A percentile compares a stretch with the other conserved stretches of the same genome.
phyloP scores from a whole-genome alignment of 2,797 vertebrate genomes.

The Pseudochirops corinnae region DNA sequence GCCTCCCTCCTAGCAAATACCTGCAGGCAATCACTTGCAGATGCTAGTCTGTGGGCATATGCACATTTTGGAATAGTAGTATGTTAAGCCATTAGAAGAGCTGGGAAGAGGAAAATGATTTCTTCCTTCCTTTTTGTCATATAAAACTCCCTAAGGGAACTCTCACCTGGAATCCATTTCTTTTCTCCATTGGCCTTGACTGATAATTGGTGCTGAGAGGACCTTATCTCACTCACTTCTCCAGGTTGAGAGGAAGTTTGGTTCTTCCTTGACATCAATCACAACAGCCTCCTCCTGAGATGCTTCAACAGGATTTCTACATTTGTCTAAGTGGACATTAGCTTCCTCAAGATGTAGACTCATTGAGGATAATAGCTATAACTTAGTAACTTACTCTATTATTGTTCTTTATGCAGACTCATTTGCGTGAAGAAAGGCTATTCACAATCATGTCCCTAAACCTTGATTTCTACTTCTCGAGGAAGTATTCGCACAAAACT shows the following conservation, averaged over 20 bases:
- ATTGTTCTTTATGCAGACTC: not conserved
- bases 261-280: slow-evolving; percentile 53
- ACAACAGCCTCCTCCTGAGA: slow-evolving; percentile 18
- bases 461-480: not conserved
- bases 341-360: slow-evolving; percentile 44
- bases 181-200: slow-evolving; percentile 49
- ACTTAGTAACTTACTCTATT: not conserved
- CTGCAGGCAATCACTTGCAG: slow-evolving; percentile 74
- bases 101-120: slow-evolving; percentile 81
- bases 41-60: slow-evolving; percentile 67
- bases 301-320: not conserved
- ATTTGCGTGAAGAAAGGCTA: not conserved
- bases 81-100: slow-evolving; percentile 64
- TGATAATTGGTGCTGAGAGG: slow-evolving; percentile 56
- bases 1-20: slow-evolving; percentile 67
- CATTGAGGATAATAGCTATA: slow-evolving; percentile 39
- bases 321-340: slow-evolving; percentile 36
- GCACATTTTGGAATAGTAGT: slow-evolving; percentile 52
- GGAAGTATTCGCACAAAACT: not conserved
- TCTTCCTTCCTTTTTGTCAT: slow-evolving; percentile 78
- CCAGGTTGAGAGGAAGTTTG: slow-evolving; percentile 56
- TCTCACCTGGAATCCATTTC: slow-evolving; percentile 79
- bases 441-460: not conserved
- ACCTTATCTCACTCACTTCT: slow-evolving; percentile 61
- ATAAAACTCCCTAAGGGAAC: slow-evolving; percentile 65